These are phyloP conservation scores for Ceratoteleas bidentatus DNA, from an alignment of 1,140 invertebrate species.

Conservation along the genomic window DNA sequence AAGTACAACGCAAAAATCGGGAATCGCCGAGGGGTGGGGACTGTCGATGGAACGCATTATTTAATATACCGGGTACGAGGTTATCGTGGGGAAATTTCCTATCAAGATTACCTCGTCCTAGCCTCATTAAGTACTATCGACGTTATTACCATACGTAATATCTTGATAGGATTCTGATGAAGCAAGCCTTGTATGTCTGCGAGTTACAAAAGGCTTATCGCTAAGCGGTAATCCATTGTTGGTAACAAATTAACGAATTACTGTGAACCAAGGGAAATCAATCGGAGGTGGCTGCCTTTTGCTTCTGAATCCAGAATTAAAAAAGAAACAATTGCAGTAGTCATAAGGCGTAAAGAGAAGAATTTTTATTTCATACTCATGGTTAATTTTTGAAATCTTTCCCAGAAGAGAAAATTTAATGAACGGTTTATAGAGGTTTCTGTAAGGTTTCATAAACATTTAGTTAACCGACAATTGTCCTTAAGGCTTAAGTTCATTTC, in stretches of 20 bases:
- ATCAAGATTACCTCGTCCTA: conserved; percentile 55
- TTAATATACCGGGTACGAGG: conserved; percentile 24
- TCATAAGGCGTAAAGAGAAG: no score
- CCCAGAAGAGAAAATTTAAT: no score
- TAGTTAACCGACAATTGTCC: no score
- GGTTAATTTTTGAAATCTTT: no score
- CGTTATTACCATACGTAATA: conserved; percentile 58
- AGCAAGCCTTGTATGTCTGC: conserved; percentile 28
- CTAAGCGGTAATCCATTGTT: conserved; percentile 24
- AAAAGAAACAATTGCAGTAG: no score
- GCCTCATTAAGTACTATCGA: conserved; percentile 54
- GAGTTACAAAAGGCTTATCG: conserved; percentile 43
- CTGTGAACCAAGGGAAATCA: conserved; percentile 7
- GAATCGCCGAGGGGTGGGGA: conserved; percentile 7
- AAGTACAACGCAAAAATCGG: conserved; percentile 23
- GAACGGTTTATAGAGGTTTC: no score
- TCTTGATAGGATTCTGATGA: conserved; percentile 57
- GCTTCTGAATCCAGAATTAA: not conserved
- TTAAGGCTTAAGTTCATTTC: no score
- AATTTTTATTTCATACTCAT: no score
- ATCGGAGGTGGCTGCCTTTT: not conserved
- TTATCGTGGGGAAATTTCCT: conserved; percentile 50
- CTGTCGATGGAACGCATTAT: conserved; percentile 6
- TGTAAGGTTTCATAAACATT: no score
- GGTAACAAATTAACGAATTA: conserved; percentile 37